Evolutionary conservation across 1,140 invertebrate species (phyloP).

Genomic region (Formica exsecta): DNA sequence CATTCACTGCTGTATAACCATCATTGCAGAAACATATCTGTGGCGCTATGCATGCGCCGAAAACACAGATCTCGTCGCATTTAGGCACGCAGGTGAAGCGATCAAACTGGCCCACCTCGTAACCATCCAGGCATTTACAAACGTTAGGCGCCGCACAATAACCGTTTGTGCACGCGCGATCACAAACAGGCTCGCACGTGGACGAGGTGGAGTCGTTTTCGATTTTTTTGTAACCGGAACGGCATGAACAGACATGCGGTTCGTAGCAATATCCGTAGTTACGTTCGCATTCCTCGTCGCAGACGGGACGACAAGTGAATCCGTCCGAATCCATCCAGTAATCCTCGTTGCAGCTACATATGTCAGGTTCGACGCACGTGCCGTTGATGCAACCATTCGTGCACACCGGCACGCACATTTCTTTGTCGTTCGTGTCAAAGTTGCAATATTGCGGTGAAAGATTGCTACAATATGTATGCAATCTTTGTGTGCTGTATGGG

Average conservation of each 20-base stretch:
- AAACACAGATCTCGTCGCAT: slow-evolving; percentile 11
- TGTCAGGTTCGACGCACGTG: slow-evolving; percentile 88
- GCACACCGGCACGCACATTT: slow-evolving; percentile 84
- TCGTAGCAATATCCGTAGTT: slow-evolving; percentile 11
- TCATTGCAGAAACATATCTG: not conserved
- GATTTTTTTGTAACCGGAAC: slow-evolving; percentile 81
- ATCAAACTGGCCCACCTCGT: not conserved
- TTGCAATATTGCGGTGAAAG: too few species aligned
- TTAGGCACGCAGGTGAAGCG: slow-evolving; percentile 25
- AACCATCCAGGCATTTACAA: slow-evolving; percentile 84
- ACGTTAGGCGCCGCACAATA: slow-evolving; percentile 88
- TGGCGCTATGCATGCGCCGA: slow-evolving; percentile 20
- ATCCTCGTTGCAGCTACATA: slow-evolving; percentile 83
- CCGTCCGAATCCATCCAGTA: slow-evolving; percentile 54
- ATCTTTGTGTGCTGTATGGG: too few species aligned
- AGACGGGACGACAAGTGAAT: slow-evolving; percentile 79
- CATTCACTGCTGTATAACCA: slow-evolving; percentile 43
- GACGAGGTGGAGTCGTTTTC: not conserved
- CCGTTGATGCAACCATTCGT: slow-evolving; percentile 87
- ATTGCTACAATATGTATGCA: too few species aligned
- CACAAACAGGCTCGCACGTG: slow-evolving; percentile 84
- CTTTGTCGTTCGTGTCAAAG: not conserved
- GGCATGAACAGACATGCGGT: slow-evolving; percentile 30
- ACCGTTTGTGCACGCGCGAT: slow-evolving; percentile 86
- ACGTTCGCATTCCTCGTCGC: slow-evolving; percentile 82